Base-by-base conservation (phyloP, 2,113 vertebrate species). In the Antigone vipio region DNA sequence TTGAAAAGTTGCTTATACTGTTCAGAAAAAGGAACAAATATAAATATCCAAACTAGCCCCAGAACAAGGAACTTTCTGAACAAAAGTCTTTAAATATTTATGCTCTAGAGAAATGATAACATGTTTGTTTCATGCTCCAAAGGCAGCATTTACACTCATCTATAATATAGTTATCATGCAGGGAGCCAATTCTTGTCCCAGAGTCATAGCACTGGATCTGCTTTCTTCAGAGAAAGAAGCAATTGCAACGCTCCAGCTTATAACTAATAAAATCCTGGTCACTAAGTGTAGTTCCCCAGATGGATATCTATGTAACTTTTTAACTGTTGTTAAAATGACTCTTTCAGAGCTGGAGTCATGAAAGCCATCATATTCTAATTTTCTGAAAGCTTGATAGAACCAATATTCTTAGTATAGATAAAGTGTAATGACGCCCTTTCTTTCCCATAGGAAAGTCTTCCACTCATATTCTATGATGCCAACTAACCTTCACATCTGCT, bases 401-500 rank as follows among this genome's bases (percentile, higher is more conserved):
- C 72, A 95, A 74, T 95, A 92, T 88, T 97, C 91, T 96, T 93
- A 76, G 83, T 80, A 93, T 34, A 97, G 95, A 97, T 89, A 88
- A 97, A 97, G 94, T 87, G 81, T 76, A 98, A 97, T 85, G 96
- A 97, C 97, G 95, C 87, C 94, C 96, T 97, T 97, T 96, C 87
- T 97, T 97, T 98, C 98, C 97, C 97, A 98, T 89, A 98, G 97
- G 97, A 97, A 98, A 98, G 81, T 93, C 92, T 97, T 98, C 87
- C 77, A 94, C 81, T 97, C 93, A 74, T 92, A 97, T 89, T 97
- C 93, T 95, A 94, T 93, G 94, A 98, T 96, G 97, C 96, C 97
- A 98, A 76, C 95, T 97, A 97, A 97, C 94, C 96, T 98, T 97
- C 97, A 96, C 97, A 98, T 98, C 98, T 98, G 98, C 96, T 96